Evolutionary conservation across 2,888 invertebrate species (phyloP).

Genomic region (Dugesia japonica): DNA sequence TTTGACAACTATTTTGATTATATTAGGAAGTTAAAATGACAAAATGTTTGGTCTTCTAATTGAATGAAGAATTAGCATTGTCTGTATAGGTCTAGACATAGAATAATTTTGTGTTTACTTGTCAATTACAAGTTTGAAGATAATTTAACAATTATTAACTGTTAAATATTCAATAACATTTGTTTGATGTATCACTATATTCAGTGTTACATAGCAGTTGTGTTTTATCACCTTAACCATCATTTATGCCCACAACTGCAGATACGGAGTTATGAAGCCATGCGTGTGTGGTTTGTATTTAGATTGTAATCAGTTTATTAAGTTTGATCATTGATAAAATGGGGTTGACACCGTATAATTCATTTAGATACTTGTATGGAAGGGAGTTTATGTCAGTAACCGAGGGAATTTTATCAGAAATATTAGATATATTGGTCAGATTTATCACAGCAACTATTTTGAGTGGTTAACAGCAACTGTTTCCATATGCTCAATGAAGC

Average conservation of each 20-base stretch:
- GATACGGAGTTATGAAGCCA: not conserved
- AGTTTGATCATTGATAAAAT: conserved; percentile 13
- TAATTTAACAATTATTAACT: conserved; percentile 13
- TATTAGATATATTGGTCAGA: conserved; percentile 11
- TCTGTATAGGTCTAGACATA: not conserved
- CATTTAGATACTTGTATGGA: not conserved
- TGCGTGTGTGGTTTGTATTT: not conserved
- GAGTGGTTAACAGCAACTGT: conserved; percentile 10
- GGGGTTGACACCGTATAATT: not conserved
- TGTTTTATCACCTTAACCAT: conserved; percentile 20
- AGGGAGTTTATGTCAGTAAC: conserved; percentile 20
- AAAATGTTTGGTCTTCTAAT: not conserved
- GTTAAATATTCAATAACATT: not conserved
- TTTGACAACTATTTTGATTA: conserved; percentile 20
- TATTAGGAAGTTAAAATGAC: not conserved
- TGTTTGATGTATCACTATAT: conserved; percentile 5
- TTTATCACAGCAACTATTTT: conserved; percentile 20
- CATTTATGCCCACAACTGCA: not conserved
- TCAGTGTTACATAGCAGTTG: not conserved
- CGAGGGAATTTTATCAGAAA: conserved; percentile 13
- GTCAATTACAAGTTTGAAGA: conserved; percentile 13
- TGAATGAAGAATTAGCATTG: not conserved
- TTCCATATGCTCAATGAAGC: not conserved
- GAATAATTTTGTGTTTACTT: not conserved
- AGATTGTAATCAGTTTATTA: conserved; percentile 4